These are phyloP conservation scores for Eriocheir sinensis DNA, from an alignment of 1,140 invertebrate species.

Conservation along the genomic window DNA sequence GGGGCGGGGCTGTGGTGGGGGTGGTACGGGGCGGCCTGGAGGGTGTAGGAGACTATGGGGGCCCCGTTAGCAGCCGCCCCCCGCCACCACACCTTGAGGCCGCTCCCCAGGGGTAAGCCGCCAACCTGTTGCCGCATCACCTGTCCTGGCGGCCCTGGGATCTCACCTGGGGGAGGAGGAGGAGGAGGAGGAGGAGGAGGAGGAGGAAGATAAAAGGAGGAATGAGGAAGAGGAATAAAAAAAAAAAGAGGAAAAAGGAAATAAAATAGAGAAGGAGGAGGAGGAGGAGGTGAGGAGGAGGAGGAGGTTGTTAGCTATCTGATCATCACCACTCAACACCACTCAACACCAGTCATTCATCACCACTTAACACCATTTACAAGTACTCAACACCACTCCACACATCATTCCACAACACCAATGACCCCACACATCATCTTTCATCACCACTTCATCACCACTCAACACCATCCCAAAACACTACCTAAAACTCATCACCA, in stretches of 20 bases:
- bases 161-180: conserved; percentile 49
- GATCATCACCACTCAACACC: no score
- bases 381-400: no score
- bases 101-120: not conserved
- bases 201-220: not conserved
- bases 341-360: no score
- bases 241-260: conserved; percentile 4
- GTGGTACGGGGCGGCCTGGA: conserved; percentile 59
- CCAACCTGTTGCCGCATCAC: conserved; percentile 78
- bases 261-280: no score
- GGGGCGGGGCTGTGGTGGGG: conserved; percentile 79
- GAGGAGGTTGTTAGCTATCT: no score
- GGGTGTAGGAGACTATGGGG: conserved; percentile 68
- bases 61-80: conserved; percentile 76
- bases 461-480: no score
- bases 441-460: no score
- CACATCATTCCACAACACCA: no score
- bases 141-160: conserved; percentile 69
- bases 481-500: no score
- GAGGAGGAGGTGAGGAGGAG: no score
- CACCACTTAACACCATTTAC: no score
- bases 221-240: not conserved
- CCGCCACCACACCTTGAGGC: conserved; percentile 71
- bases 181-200: not conserved
- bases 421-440: no score